Percentiles rank a stretch among this genome's conserved stretches.
These are phyloP conservation scores for Tetranychus truncatus DNA, from an alignment of 2,888 invertebrate species.

Conservation along the genomic window DNA sequence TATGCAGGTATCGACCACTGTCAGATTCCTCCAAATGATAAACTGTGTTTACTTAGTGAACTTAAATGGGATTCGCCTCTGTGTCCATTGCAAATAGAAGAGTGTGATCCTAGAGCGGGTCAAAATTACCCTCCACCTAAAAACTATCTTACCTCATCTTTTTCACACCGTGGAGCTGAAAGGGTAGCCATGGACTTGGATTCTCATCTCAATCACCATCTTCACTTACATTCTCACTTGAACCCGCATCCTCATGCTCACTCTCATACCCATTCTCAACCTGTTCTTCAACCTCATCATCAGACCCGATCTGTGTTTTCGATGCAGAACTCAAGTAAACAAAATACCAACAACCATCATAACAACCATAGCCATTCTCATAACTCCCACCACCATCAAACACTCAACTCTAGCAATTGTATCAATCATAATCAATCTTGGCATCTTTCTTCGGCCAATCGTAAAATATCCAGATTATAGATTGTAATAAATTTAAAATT, in stretches of 20 bases:
- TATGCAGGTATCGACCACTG: slow-evolving; percentile 47
- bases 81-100: slow-evolving; percentile 18
- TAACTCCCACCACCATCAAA: neutral
- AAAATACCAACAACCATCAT: slow-evolving; percentile 8
- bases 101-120: slow-evolving; percentile 14
- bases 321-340: neutral
- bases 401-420: slow-evolving; percentile 1
- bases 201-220: neutral
- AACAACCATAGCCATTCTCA: neutral
- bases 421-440: slow-evolving; percentile 3
- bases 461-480: neutral
- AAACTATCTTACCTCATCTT: slow-evolving; percentile 3
- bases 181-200: neutral
- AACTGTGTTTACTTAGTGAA: slow-evolving; percentile 15
- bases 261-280: neutral
- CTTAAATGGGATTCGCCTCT: slow-evolving; percentile 10
- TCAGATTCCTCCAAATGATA: slow-evolving; percentile 13
- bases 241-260: slow-evolving; percentile 4
- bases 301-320: neutral
- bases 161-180: neutral
- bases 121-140: neutral
- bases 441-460: neutral
- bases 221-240: neutral
- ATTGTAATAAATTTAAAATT: slow-evolving; percentile 5
- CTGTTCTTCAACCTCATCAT: neutral